These are phyloP conservation scores for Carpatolechia fugitivella DNA, from an alignment of 2,888 invertebrate genomes.

Conservation along the genomic window DNA sequence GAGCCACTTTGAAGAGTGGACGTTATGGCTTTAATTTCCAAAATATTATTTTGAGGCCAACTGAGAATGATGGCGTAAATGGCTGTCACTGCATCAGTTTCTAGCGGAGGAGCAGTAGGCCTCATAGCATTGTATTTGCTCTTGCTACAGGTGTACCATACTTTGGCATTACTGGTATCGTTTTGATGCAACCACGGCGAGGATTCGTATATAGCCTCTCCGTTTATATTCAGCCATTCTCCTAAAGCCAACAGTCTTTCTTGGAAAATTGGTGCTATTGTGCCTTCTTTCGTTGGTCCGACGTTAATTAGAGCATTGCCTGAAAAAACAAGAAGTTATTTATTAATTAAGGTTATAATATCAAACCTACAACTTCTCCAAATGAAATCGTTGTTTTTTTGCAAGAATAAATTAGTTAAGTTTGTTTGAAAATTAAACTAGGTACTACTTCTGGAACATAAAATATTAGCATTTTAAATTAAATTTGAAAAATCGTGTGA, in stretches of 20 bases:
- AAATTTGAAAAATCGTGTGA: too few relatives aligned
- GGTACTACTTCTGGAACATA: not conserved
- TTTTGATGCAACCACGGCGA: slow-evolving; percentile 91
- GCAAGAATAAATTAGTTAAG: too few relatives aligned
- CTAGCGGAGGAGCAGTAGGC: slow-evolving; percentile 38
- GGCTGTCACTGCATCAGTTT: slow-evolving; percentile 36
- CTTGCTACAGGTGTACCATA: slow-evolving; percentile 85
- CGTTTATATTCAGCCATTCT: slow-evolving; percentile 88
- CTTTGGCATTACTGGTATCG: slow-evolving; percentile 83
- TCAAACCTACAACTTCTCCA: too few relatives aligned
- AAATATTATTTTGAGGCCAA: slow-evolving; percentile 82
- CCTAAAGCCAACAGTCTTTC: slow-evolving; percentile 90
- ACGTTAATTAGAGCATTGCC: slow-evolving; percentile 90
- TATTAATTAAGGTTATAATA: too few relatives aligned
- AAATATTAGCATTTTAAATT: too few relatives aligned
- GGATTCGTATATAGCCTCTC: slow-evolving; percentile 90
- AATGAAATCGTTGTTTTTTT: too few relatives aligned
- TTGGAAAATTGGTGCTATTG: slow-evolving; percentile 91
- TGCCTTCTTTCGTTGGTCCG: slow-evolving; percentile 95
- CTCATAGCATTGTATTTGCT: slow-evolving; percentile 35
- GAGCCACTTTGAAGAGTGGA: slow-evolving; percentile 40
- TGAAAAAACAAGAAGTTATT: too few relatives aligned
- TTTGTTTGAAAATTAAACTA: too few relatives aligned
- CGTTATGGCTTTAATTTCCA: slow-evolving; percentile 50
- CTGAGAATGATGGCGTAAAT: slow-evolving; percentile 84